A percentile compares a stretch with the other conserved stretches of the same genome.
phyloP scores from a whole-genome alignment of 2,797 vertebrate species.

The Enteromius treurensis region DNA sequence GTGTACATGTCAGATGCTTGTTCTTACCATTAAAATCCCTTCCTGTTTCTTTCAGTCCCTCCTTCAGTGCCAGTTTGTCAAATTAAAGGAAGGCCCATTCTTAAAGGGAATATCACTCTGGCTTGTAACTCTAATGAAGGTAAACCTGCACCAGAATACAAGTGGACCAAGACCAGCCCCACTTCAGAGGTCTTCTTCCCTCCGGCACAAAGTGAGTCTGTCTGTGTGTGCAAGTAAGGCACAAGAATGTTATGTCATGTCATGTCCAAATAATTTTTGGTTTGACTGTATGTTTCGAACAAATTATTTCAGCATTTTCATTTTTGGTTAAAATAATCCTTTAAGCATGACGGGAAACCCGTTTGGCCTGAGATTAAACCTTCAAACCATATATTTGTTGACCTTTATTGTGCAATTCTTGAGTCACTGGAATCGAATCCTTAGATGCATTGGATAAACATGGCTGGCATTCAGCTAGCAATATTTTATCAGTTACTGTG shows the following conservation, averaged over 20 bases:
- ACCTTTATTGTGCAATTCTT: background rate
- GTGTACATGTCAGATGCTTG: background rate
- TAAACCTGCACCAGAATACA: constrained; percentile 81
- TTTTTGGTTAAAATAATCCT: constrained; percentile 6
- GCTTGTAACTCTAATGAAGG: constrained; percentile 79
- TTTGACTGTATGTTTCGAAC: background rate
- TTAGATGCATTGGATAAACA: background rate
- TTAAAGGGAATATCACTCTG: constrained; percentile 83
- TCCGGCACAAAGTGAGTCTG: constrained; percentile 53
- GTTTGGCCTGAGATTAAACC: constrained; percentile 18
- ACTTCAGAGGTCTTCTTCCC: constrained; percentile 73
- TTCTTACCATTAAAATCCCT: background rate
- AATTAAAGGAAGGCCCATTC: constrained; percentile 73
- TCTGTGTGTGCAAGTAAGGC: no score
- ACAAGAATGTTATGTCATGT: no score
- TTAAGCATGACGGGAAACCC: background rate
- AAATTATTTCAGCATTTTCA: background rate
- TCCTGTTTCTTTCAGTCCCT: constrained; percentile 75
- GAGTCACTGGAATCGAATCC: background rate
- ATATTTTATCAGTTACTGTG: background rate
- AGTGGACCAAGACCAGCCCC: constrained; percentile 79
- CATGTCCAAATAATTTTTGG: background rate
- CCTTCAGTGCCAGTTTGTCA: constrained; percentile 79
- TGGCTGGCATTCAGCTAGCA: background rate
- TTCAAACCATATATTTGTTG: constrained; percentile 14